A percentile compares a stretch with the other conserved stretches of the same genome.
Conservation (phyloP, 64 coral and sea anemone genomes). For the Acropora yongei region DNA sequence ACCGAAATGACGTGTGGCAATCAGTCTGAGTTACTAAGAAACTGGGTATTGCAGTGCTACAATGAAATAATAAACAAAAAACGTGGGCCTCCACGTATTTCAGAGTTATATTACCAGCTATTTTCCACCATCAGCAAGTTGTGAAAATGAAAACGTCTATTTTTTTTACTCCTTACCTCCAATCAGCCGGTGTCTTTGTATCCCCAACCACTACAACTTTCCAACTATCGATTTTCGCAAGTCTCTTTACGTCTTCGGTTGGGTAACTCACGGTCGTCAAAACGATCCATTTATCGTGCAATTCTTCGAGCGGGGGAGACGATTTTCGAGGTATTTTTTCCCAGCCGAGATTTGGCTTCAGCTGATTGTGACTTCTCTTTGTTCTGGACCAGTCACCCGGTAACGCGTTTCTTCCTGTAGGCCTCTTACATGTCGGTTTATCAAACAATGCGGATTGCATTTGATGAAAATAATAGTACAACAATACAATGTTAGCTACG, state of each 20-base stretch:
- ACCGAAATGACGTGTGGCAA: no score
- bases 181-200: conserved; percentile 76
- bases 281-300: conserved; percentile 86
- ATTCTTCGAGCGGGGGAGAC: conserved; percentile 24
- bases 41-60: no score
- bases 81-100: no score
- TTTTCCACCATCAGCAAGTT: no score
- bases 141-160: no score
- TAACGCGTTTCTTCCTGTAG: no score
- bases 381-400: not conserved
- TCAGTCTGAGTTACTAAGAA: no score
- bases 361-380: not conserved
- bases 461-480: not conserved
- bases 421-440: not conserved
- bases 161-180: conserved; percentile 59
- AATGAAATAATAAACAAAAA: no score
- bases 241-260: conserved; percentile 81
- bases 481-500: not conserved
- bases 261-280: conserved; percentile 73
- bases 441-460: not conserved
- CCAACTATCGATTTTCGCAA: conserved; percentile 70
- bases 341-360: conserved; percentile 13
- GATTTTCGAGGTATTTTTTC: conserved; percentile 43
- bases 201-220: conserved; percentile 86
- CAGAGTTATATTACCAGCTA: no score